Evolutionary conservation across 2,888 invertebrate species (phyloP).

Genomic region (Criorhina ranunculi): DNA sequence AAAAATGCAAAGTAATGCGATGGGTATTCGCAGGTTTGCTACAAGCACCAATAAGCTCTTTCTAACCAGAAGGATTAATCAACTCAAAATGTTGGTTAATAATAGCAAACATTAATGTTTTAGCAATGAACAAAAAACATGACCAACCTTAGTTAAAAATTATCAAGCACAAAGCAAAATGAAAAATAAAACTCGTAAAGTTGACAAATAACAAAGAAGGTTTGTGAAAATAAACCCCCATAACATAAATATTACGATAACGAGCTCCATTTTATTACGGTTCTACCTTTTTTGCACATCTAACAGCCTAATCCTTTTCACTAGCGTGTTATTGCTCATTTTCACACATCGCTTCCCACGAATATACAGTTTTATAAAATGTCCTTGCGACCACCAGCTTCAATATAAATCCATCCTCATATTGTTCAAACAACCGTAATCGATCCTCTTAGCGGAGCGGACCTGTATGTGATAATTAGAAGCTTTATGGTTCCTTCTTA

Average conservation of each 20-base stretch:
- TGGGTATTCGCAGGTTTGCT: too few species aligned
- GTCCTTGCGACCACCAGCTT: slow-evolving; percentile 59
- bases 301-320: slow-evolving; percentile 37
- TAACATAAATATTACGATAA: slow-evolving; percentile 31
- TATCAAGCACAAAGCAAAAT: too few species aligned
- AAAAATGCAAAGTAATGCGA: too few species aligned
- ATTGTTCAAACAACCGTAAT: slow-evolving; percentile 68
- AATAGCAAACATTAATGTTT: too few species aligned
- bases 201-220: background rate
- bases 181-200: too few species aligned
- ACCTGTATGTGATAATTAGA: slow-evolving; percentile 65
- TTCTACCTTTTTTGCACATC: slow-evolving; percentile 11
- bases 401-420: slow-evolving; percentile 59
- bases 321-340: slow-evolving; percentile 46
- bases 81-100: too few species aligned
- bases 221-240: slow-evolving; percentile 16
- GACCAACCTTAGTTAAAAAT: too few species aligned
- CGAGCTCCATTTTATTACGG: slow-evolving; percentile 27
- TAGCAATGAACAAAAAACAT: too few species aligned
- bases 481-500: slow-evolving; percentile 67
- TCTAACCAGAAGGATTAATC: too few species aligned
- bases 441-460: slow-evolving; percentile 55
- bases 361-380: slow-evolving; percentile 56
- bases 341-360: slow-evolving; percentile 54
- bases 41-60: too few species aligned